A percentile compares a stretch with the other conserved stretches of the same genome.
Conservation (phyloP, 1,140 invertebrate species). For the Drosophila pallidifrons region DNA sequence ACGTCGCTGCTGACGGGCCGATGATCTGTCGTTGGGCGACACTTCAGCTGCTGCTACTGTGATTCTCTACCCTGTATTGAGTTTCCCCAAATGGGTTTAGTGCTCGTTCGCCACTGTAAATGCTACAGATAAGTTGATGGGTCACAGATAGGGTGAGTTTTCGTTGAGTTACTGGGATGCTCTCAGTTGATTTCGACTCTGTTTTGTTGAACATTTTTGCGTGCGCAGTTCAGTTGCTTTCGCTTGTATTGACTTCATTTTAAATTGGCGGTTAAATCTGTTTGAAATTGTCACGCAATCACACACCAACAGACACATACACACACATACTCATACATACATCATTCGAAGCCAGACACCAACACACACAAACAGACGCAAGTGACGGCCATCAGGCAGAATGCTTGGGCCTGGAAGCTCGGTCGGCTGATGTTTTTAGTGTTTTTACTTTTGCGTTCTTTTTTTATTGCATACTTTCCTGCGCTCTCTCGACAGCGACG, state of each 20-base stretch:
- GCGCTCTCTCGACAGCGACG: constrained; percentile 57
- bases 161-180: not conserved
- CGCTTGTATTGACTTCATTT: constrained; percentile 81
- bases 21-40: constrained; percentile 62
- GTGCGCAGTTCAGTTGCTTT: constrained; percentile 50
- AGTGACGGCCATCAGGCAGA: constrained; percentile 33
- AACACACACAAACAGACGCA: constrained; percentile 26
- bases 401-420: constrained; percentile 32
- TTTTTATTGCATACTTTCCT: constrained; percentile 73
- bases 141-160: not conserved
- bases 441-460: constrained; percentile 74
- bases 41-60: constrained; percentile 31
- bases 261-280: constrained; percentile 84
- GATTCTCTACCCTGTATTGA: constrained; percentile 16
- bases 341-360: constrained; percentile 40
- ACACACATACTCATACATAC: constrained; percentile 5
- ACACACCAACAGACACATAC: constrained; percentile 54
- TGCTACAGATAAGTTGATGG: not conserved
- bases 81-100: not conserved
- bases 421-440: constrained; percentile 71
- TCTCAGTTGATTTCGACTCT: not conserved
- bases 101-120: not conserved
- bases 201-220: constrained; percentile 40
- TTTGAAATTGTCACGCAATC: constrained; percentile 83
- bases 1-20: constrained; percentile 63